Conservation (phyloP, 2,888 invertebrate genomes). For the Cryptus armator region DNA sequence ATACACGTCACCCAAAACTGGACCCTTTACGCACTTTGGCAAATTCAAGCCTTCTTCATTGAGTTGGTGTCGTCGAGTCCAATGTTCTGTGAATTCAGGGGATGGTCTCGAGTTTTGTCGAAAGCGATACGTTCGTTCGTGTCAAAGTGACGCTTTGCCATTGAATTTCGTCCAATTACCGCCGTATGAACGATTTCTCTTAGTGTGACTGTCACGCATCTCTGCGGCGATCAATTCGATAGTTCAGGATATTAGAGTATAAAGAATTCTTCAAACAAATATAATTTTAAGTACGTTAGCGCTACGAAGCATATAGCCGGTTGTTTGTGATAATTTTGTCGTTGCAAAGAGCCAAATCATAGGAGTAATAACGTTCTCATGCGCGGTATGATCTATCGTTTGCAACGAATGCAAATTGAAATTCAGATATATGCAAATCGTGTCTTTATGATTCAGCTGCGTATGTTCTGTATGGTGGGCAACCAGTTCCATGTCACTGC, state of each 20-base stretch:
- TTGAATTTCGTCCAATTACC: background rate
- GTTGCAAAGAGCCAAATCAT: background rate
- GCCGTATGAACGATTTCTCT: background rate
- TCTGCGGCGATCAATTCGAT: background rate
- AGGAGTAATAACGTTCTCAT: background rate
- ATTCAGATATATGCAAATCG: slow-evolving; percentile 9
- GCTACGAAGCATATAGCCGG: background rate
- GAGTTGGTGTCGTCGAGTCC: background rate
- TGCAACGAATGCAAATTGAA: background rate
- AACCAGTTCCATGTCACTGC: slow-evolving; percentile 6
- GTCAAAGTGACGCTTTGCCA: background rate
- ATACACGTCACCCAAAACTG: background rate
- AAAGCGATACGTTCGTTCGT: background rate
- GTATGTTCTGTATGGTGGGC: background rate
- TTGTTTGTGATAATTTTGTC: background rate
- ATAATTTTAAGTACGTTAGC: background rate
- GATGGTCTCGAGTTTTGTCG: background rate
- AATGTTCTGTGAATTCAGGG: background rate
- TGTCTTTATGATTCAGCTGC: slow-evolving; percentile 16
- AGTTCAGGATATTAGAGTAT: background rate
- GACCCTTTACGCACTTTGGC: background rate
- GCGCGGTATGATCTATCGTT: background rate
- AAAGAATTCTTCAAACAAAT: background rate
- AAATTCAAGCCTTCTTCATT: background rate
- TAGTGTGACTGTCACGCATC: background rate